Evolutionary conservation across 1,140 invertebrate genomes (phyloP).

Genomic region (Sminthurides bifidus): DNA sequence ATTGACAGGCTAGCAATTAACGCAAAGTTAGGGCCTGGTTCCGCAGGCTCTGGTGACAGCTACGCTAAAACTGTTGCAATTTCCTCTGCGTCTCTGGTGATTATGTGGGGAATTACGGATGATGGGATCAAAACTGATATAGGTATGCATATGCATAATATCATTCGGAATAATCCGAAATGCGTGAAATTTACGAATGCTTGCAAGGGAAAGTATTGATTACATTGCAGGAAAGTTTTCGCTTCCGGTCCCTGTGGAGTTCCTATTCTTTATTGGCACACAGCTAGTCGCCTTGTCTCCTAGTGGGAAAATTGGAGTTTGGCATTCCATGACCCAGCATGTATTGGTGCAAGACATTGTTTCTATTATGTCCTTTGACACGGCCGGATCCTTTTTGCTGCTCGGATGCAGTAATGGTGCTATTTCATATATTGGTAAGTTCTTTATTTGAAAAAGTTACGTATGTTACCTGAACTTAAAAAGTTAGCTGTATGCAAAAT

Average conservation of each 20-base stretch:
- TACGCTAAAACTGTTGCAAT: conserved; percentile 77
- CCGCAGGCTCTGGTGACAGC: conserved; percentile 35
- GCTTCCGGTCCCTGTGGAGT: conserved; percentile 81
- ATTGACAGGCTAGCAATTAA: conserved; percentile 91
- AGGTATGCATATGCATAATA: conserved; percentile 40
- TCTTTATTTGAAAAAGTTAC: conserved; percentile 5
- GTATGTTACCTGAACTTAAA: not conserved
- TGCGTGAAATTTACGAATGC: not conserved
- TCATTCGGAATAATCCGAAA: not conserved
- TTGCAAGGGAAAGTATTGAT: not conserved
- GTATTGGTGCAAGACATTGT: conserved; percentile 95
- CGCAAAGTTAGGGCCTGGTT: conserved; percentile 65
- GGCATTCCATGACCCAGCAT: conserved; percentile 94
- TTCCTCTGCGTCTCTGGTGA: conserved; percentile 68
- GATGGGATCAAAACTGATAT: conserved; percentile 62
- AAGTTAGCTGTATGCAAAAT: not conserved
- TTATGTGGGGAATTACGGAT: conserved; percentile 79
- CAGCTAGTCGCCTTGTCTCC: conserved; percentile 88
- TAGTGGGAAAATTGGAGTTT: conserved; percentile 93
- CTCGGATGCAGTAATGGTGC: conserved; percentile 91
- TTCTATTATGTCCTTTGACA: conserved; percentile 88
- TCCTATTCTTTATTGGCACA: conserved; percentile 93
- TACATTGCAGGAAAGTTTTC: conserved; percentile 62
- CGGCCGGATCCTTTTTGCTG: conserved; percentile 85
- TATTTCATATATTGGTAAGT: conserved; percentile 88